Evolutionary conservation across 2,888 invertebrate genomes (phyloP).

Genomic region (Trimorus sp.): DNA sequence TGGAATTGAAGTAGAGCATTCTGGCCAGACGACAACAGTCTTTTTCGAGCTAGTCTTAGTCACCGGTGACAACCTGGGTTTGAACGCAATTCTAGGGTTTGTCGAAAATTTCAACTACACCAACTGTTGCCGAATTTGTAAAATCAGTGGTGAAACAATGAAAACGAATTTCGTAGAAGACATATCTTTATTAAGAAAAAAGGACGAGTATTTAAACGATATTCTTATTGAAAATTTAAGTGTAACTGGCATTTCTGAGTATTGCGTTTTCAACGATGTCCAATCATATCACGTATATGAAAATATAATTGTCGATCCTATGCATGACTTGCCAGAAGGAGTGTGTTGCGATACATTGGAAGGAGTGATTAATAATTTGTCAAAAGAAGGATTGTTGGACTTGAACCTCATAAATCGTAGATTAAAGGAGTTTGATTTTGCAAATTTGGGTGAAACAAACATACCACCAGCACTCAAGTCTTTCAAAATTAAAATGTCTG

Average conservation of each 20-base stretch:
- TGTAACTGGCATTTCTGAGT: constrained; percentile 6
- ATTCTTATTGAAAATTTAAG: not conserved
- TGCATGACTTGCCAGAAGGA: constrained; percentile 6
- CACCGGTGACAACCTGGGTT: no score
- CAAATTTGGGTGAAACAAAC: constrained; percentile 4
- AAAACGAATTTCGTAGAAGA: constrained; percentile 14
- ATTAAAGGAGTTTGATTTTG: constrained; percentile 15
- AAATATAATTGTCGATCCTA: not conserved
- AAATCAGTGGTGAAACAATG: constrained; percentile 2
- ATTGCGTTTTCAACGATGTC: constrained; percentile 44
- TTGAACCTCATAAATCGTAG: no score
- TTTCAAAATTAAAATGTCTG: constrained; percentile 32
- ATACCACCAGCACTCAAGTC: constrained; percentile 13
- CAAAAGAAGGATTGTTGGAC: no score
- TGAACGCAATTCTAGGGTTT: no score
- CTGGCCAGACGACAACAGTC: no score
- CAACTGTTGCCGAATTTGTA: no score
- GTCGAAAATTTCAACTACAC: no score
- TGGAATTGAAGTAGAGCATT: no score
- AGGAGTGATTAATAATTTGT: no score
- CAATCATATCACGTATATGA: constrained; percentile 17
- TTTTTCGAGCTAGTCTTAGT: no score
- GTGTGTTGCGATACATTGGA: not conserved
- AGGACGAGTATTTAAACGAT: constrained; percentile 11
- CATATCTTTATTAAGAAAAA: not conserved